Conservation (phyloP, 2,797 vertebrate species). For the Scolopax rusticola region DNA sequence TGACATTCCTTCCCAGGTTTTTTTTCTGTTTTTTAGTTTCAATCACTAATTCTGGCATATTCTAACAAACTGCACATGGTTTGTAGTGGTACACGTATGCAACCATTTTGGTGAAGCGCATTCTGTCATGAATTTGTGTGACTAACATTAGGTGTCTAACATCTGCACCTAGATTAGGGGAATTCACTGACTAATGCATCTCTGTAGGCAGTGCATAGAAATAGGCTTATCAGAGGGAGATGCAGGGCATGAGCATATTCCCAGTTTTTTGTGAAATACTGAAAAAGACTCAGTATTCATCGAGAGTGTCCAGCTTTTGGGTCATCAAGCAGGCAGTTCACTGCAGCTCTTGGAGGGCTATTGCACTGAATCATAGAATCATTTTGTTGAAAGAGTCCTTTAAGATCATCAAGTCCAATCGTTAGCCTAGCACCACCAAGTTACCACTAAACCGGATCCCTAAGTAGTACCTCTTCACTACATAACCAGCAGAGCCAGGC, state of each 20-base stretch:
- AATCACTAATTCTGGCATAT: neutral
- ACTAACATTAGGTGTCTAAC: neutral
- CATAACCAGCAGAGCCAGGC: neutral
- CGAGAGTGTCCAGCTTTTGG: neutral
- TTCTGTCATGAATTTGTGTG: neutral
- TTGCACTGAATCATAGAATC: neutral
- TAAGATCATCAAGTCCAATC: neutral
- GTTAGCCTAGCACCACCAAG: neutral
- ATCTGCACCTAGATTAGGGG: neutral
- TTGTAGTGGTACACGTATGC: neutral
- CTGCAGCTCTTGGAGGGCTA: neutral
- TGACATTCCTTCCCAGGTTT: neutral
- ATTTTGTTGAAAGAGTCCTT: neutral
- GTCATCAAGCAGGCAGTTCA: neutral
- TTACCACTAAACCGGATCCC: neutral
- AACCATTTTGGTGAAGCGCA: neutral
- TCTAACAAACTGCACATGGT: neutral
- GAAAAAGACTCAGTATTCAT: neutral
- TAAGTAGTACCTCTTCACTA: neutral
- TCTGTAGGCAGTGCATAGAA: neutral
- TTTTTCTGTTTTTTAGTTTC: neutral
- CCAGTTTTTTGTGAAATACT: neutral
- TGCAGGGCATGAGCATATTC: neutral
- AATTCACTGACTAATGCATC: neutral
- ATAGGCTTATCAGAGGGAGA: neutral